phyloP scores from a whole-genome alignment of 1,140 invertebrate species.

The Leptinotarsa defecta region DNA sequence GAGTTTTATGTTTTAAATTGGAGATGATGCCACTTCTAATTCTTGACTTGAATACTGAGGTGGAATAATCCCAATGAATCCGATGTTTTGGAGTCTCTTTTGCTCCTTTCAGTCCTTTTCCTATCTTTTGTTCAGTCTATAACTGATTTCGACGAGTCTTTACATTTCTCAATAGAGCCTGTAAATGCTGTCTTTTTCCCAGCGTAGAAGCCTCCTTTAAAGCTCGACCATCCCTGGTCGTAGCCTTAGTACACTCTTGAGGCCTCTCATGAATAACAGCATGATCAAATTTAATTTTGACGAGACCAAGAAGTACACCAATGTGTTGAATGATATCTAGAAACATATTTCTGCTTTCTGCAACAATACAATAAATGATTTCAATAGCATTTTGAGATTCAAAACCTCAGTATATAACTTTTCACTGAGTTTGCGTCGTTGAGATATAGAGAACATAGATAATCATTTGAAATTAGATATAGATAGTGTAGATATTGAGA shows the following conservation, averaged over 20 bases:
- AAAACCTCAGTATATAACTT: no score
- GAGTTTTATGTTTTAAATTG: constrained; percentile 28
- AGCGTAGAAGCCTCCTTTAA: not conserved
- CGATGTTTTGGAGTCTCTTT: not conserved
- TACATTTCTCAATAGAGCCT: not conserved
- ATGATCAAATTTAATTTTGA: not conserved
- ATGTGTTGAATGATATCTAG: not conserved
- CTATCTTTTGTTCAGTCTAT: not conserved
- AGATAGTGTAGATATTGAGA: no score
- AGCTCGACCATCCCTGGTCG: not conserved
- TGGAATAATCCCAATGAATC: constrained; percentile 18
- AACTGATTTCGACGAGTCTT: not conserved
- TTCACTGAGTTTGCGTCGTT: no score
- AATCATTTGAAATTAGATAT: no score
- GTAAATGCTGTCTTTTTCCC: not conserved
- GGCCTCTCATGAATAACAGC: not conserved
- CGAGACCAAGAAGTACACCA: not conserved
- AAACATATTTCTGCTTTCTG: not conserved
- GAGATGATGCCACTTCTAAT: constrained; percentile 28
- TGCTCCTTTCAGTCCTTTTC: not conserved
- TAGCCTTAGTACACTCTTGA: not conserved
- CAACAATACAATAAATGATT: no score
- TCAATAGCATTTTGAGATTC: no score
- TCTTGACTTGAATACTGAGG: constrained; percentile 24
- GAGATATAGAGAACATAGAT: no score